Evolutionary conservation across 2,888 invertebrate species (phyloP).

Genomic region (Orthosia cruda): DNA sequence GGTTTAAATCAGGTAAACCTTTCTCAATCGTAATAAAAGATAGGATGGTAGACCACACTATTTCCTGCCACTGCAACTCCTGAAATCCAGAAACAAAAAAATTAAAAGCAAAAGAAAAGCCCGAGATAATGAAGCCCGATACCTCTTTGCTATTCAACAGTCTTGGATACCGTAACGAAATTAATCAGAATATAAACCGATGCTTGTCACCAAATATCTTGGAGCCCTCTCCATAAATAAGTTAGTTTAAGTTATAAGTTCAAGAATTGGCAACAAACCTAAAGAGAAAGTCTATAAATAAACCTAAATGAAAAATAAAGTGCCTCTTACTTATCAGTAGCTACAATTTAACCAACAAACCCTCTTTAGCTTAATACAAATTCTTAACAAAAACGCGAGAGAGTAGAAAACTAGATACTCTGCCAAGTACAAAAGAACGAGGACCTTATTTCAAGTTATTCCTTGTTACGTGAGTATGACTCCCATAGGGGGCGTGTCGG

Average conservation of each 20-base stretch:
- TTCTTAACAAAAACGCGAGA: slow-evolving; percentile 16
- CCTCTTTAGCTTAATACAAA: slow-evolving; percentile 50
- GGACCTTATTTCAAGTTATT: slow-evolving; percentile 42
- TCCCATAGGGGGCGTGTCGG: slow-evolving; percentile 66
- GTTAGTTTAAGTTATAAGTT: too few relatives aligned
- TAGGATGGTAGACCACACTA: too few relatives aligned
- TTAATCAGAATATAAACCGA: too few relatives aligned
- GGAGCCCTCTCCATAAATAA: background rate
- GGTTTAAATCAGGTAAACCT: too few relatives aligned
- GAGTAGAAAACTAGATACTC: slow-evolving; percentile 17
- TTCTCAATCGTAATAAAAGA: too few relatives aligned
- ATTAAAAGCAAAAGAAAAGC: too few relatives aligned
- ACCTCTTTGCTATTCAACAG: too few relatives aligned
- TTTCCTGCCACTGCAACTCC: too few relatives aligned
- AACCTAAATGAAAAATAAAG: slow-evolving; percentile 25
- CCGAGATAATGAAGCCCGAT: too few relatives aligned
- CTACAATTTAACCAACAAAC: slow-evolving; percentile 17
- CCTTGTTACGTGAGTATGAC: slow-evolving; percentile 55
- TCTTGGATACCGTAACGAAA: too few relatives aligned
- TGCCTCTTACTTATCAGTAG: slow-evolving; percentile 11
- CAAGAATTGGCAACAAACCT: slow-evolving; percentile 6
- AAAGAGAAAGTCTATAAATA: background rate
- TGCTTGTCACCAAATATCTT: background rate
- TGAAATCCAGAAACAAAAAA: too few relatives aligned
- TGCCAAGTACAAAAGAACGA: too few relatives aligned